These are phyloP conservation scores for Rhopalosiphum padi DNA, from an alignment of 1,140 invertebrate genomes.

Conservation along the genomic window DNA sequence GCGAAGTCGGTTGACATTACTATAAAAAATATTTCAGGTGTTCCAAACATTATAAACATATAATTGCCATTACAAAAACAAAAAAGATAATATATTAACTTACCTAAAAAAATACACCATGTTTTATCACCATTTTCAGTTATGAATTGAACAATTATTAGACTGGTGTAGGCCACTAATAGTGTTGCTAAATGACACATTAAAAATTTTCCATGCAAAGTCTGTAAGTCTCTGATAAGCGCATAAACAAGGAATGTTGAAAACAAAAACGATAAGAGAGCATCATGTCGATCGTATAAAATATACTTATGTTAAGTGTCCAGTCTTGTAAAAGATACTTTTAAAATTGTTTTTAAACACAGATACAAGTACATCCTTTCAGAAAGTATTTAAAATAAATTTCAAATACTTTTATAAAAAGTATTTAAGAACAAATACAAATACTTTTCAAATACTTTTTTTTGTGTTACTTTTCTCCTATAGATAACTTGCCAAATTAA, in stretches of 20 bases:
- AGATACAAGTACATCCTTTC: too few relatives aligned
- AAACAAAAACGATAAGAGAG: conserved; percentile 77
- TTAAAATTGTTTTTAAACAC: too few relatives aligned
- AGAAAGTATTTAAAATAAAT: too few relatives aligned
- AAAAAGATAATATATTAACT: neutral
- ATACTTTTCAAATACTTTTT: too few relatives aligned
- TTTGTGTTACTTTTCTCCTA: too few relatives aligned
- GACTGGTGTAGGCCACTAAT: conserved; percentile 68
- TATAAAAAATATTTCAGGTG: too few relatives aligned
- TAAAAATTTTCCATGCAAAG: conserved; percentile 76
- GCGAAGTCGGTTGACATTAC: neutral
- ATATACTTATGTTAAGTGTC: neutral
- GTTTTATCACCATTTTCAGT: neutral
- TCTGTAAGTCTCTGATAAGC: conserved; percentile 73
- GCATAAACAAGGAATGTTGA: conserved; percentile 77
- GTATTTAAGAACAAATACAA: too few relatives aligned
- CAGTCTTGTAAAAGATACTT: too few relatives aligned
- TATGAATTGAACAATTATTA: neutral
- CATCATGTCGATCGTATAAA: conserved; percentile 66
- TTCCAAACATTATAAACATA: too few relatives aligned
- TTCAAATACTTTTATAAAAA: too few relatives aligned
- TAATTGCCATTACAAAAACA: too few relatives aligned
- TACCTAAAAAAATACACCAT: neutral
- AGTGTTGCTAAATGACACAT: conserved; percentile 76
- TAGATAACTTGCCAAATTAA: too few relatives aligned